Base-by-base conservation (phyloP, 2,888 invertebrate species). In the Heteropelma amictum region DNA sequence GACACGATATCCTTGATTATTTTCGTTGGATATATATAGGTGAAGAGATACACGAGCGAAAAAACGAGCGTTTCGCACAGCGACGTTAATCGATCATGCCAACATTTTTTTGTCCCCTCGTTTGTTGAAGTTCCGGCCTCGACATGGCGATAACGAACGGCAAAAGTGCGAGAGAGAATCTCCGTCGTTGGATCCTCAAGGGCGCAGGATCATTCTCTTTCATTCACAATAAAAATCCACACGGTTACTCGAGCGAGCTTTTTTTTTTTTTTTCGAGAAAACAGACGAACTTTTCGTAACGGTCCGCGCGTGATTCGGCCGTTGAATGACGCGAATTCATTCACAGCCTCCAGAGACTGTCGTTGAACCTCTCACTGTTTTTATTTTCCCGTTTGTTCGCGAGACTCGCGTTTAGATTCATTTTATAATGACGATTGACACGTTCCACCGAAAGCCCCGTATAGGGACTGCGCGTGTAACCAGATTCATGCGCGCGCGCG, bases 381-480 rank as follows among this genome's bases (percentile, higher is more conserved):
- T 17, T 49, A 4, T 45, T 21, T 54, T 12, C 17, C 17, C 42
- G 7, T 60, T 60, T 28, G 5, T 14, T 35, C 23, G 19, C 12
- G n/a, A 19, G n/a, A n/a, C n/a, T 40, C 40, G 26, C 42, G 26
- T 7, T 30, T 58, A 51, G 0, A 21, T 54, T 45, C 30, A 51
- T 60, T 40, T 7, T 35, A 28, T 40, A 28, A 45, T 8, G 35
- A n/a, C n/a, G n/a, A n/a, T n/a, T 53, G 73, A 60, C 65, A 73
- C 69, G 72, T 73, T 76, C n/a, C n/a, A 47, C 40, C 42, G 35
- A 61, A 38, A 64, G 68, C 54, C 72, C 75, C 76, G 67, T 72
- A 60, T 53, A 42, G 38, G 70, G 33, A 19, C 63, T 63, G 63
- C 63, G 63, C 26, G 49, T 51, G 49, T 28, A 54, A 42, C 26